Evolutionary conservation across 2,797 vertebrate species (phyloP).

Genomic region (Crypturellus tataupa): DNA sequence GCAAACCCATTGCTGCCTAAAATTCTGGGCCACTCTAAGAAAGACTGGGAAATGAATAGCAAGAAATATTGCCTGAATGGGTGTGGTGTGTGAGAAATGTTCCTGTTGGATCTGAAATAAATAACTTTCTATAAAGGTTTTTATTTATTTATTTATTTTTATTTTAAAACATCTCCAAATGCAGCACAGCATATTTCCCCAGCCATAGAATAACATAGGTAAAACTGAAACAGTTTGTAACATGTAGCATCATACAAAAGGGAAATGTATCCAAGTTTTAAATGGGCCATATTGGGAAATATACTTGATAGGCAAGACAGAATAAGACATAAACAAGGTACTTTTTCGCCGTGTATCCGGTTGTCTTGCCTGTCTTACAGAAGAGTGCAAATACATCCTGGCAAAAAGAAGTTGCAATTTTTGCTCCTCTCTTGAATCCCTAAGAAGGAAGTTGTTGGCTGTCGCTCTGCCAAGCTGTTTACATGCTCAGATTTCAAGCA

Average conservation of each 20-base stretch:
- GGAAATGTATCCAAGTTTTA: not conserved
- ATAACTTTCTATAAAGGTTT: not conserved
- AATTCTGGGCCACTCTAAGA: not conserved
- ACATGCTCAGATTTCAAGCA: not conserved
- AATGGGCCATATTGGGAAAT: rapidly evolving
- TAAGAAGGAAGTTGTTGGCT: not conserved
- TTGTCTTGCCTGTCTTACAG: not conserved
- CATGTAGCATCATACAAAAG: not conserved
- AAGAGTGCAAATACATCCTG: not conserved
- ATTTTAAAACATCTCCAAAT: not conserved
- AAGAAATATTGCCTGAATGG: rapidly evolving
- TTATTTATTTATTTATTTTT: not conserved
- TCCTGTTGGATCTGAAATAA: not conserved
- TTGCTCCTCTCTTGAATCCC: not conserved
- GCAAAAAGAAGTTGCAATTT: not conserved
- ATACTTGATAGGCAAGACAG: not conserved
- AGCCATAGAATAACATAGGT: not conserved
- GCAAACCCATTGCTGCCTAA: not conserved
- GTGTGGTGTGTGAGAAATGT: not conserved
- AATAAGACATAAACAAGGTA: not conserved
- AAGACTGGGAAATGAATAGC: not conserved
- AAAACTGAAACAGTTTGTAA: not conserved
- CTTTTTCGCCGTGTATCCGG: not conserved
- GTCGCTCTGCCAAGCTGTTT: not conserved
- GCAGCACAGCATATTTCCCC: not conserved